A percentile compares a stretch with the other conserved stretches of the same genome.
Conservation (phyloP, 2,888 invertebrate genomes). For the Microctonus aethiopoides region DNA sequence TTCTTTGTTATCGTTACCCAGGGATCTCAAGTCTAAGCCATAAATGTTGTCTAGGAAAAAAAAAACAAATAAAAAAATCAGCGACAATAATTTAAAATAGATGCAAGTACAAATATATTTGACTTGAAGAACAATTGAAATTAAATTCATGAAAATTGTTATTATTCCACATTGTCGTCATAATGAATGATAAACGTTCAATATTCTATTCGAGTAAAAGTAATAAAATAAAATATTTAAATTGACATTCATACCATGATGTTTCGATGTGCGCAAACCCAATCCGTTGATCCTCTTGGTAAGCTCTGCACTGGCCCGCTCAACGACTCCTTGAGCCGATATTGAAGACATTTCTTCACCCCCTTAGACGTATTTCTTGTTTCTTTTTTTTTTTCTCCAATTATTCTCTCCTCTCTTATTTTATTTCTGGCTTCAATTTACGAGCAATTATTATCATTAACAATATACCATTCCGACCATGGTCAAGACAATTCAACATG, state of each 20-base stretch:
- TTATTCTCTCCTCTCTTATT: no score
- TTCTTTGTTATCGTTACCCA: constrained; percentile 29
- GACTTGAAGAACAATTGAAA: neutral
- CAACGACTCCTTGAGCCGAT: constrained; percentile 90
- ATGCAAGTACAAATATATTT: neutral
- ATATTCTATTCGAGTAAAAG: neutral
- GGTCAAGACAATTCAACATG: constrained; percentile 34
- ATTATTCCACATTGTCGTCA: no score
- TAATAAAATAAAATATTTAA: no score
- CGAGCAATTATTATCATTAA: constrained; percentile 32
- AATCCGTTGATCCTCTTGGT: constrained; percentile 89
- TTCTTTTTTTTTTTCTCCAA: no score
- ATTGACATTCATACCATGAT: constrained; percentile 58
- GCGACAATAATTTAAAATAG: neutral
- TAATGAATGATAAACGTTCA: neutral
- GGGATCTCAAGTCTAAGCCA: constrained; percentile 33
- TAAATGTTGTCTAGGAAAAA: constrained; percentile 36
- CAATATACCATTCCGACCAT: constrained; percentile 8
- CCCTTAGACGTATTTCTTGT: neutral
- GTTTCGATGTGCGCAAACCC: constrained; percentile 75
- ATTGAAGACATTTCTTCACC: constrained; percentile 77
- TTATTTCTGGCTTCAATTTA: constrained; percentile 14
- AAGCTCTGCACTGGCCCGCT: constrained; percentile 90
- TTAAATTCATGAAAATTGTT: no score
- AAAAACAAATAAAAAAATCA: neutral